These are phyloP conservation scores for Sebastes steindachneri DNA, from an alignment of 2,797 vertebrate genomes.

Conservation along the genomic window DNA sequence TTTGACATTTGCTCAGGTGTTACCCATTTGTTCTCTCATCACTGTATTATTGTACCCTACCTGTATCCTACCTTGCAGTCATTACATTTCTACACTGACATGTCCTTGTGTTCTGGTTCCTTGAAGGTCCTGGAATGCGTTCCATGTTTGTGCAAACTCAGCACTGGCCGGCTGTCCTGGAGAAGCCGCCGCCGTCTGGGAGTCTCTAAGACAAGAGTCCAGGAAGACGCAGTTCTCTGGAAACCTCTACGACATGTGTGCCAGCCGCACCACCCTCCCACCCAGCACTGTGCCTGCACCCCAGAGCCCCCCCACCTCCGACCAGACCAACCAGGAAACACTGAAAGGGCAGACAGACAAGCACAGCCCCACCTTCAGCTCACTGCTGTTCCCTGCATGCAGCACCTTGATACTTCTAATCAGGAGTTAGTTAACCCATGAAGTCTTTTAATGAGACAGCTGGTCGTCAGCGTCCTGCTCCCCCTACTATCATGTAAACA, in stretches of 20 bases:
- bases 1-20: not conserved
- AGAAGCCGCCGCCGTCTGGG: constrained; percentile 91
- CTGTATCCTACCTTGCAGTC: not conserved
- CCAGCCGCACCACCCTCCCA: constrained; percentile 75
- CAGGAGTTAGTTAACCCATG: constrained; percentile 53
- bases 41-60: not conserved
- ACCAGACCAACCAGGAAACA: constrained; percentile 91
- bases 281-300: constrained; percentile 70
- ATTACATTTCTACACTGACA: not conserved
- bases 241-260: constrained; percentile 92
- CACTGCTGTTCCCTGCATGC: constrained; percentile 70
- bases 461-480: not conserved
- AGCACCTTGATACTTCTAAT: constrained; percentile 60
- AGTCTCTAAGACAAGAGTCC: constrained; percentile 91
- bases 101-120: not conserved
- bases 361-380: constrained; percentile 57
- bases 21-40: not conserved
- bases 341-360: constrained; percentile 77
- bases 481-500: not conserved
- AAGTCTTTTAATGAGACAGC: constrained; percentile 1
- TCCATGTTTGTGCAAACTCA: constrained; percentile 88
- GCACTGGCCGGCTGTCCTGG: constrained; percentile 88
- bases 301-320: constrained; percentile 65
- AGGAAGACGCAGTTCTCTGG: constrained; percentile 90
- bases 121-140: constrained; percentile 92